Conservation (phyloP, 1,140 invertebrate genomes). For the Tetramorium alpestre region DNA sequence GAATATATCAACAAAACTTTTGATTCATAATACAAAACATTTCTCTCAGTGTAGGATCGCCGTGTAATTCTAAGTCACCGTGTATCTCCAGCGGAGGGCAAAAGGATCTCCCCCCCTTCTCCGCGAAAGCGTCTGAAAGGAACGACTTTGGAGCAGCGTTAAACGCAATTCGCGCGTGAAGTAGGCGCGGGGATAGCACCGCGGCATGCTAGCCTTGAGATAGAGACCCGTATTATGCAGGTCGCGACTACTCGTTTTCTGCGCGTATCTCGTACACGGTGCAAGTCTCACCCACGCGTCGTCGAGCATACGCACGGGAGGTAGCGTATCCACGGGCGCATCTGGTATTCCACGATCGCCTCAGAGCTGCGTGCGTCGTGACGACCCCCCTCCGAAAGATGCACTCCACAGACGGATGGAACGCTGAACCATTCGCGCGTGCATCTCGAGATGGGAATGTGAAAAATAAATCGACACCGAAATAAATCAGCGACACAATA, state of each 20-base stretch:
- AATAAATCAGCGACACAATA: background rate
- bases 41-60: too few species aligned
- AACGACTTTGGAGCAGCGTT: background rate
- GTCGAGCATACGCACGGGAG: background rate
- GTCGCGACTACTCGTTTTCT: constrained; percentile 58
- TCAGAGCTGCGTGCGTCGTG: background rate
- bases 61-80: constrained; percentile 1
- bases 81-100: background rate
- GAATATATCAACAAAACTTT: too few species aligned
- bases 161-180: constrained; percentile 25
- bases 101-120: background rate
- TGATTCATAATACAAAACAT: too few species aligned
- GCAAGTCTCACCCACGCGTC: constrained; percentile 38
- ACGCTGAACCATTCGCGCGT: background rate
- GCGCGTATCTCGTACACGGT: constrained; percentile 11
- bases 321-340: constrained; percentile 15
- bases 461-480: background rate
- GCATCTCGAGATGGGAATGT: background rate
- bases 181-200: background rate
- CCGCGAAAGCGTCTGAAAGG: constrained; percentile 18
- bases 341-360: constrained; percentile 25
- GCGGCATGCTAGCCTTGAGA: constrained; percentile 27
- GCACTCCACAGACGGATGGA: background rate
- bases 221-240: constrained; percentile 54
- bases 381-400: background rate